Conservation (phyloP, 2,888 invertebrate species). For the Abscondita cerata region DNA sequence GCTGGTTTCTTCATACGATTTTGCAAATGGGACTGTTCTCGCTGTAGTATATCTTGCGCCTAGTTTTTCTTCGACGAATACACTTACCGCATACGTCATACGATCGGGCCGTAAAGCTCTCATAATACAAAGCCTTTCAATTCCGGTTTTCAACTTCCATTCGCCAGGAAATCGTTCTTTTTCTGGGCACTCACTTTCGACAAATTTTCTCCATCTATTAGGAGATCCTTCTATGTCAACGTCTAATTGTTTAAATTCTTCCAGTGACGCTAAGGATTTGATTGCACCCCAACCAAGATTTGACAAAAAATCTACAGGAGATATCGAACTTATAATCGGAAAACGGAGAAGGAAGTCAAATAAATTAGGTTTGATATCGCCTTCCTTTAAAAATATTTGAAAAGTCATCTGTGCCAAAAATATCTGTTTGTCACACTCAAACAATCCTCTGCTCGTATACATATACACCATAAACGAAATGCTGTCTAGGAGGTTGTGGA, state of each 20-base stretch:
- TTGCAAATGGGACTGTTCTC: slow-evolving; percentile 79
- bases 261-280: slow-evolving; percentile 75
- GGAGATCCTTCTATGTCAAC: slow-evolving; percentile 90
- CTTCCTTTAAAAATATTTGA: slow-evolving; percentile 67
- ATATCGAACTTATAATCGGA: slow-evolving; percentile 75
- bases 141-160: slow-evolving; percentile 88
- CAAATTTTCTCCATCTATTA: slow-evolving; percentile 92
- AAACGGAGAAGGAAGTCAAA: slow-evolving; percentile 88
- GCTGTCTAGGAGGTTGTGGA: slow-evolving; percentile 80
- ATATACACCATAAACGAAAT: slow-evolving; percentile 87
- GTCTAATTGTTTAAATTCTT: slow-evolving; percentile 84
- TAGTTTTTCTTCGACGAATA: slow-evolving; percentile 88
- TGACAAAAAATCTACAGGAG: slow-evolving; percentile 84
- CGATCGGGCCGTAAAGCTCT: slow-evolving; percentile 89
- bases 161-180: slow-evolving; percentile 94
- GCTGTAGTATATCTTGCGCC: slow-evolving; percentile 84
- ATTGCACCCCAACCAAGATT: slow-evolving; percentile 92
- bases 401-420: slow-evolving; percentile 85
- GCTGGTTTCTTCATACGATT: slow-evolving; percentile 86
- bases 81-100: slow-evolving; percentile 91
- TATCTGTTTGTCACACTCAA: slow-evolving; percentile 90
- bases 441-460: slow-evolving; percentile 89
- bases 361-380: slow-evolving; percentile 77
- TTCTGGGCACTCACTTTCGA: slow-evolving; percentile 92
- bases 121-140: slow-evolving; percentile 92